Conservation (phyloP, 2,797 vertebrate genomes). For the Rhadinocentrus ornatus region DNA sequence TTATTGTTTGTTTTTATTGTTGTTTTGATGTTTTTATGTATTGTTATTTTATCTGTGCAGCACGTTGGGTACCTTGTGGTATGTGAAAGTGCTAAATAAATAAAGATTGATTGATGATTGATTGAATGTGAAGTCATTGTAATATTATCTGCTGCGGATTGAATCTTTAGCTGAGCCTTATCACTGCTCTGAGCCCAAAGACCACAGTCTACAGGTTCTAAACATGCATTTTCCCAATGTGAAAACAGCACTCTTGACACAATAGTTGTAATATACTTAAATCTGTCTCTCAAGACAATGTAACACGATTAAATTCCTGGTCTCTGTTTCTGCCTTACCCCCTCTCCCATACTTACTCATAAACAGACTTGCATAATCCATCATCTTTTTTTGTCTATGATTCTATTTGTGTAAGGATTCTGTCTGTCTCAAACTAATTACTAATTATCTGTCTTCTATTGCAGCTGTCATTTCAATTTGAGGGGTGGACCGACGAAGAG, state of each 20-base stretch:
- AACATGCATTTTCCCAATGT: slow-evolving; percentile 28
- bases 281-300: slow-evolving; percentile 52
- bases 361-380: slow-evolving; percentile 48
- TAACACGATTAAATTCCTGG: slow-evolving; percentile 63
- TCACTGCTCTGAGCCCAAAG: slow-evolving; percentile 27
- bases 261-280: slow-evolving; percentile 58
- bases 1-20: too few species aligned
- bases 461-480: slow-evolving; percentile 69
- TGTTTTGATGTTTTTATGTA: too few species aligned
- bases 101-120: too few species aligned
- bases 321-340: slow-evolving; percentile 36
- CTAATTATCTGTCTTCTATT: slow-evolving; percentile 60
- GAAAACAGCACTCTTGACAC: slow-evolving; percentile 52
- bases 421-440: slow-evolving; percentile 72
- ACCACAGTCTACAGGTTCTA: slow-evolving; percentile 39
- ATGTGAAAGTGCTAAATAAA: too few species aligned
- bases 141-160: slow-evolving; percentile 53
- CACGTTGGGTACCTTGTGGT: too few species aligned
- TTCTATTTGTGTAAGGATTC: slow-evolving; percentile 59
- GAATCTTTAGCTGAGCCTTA: slow-evolving; percentile 39
- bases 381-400: slow-evolving; percentile 65
- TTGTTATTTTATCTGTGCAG: too few species aligned
- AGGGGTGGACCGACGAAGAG: slow-evolving; percentile 66
- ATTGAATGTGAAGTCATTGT: slow-evolving; percentile 25
- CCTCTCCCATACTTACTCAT: slow-evolving; percentile 30